Evolutionary conservation across 2,888 invertebrate genomes (phyloP).

Genomic region (Monopis laevigella): DNA sequence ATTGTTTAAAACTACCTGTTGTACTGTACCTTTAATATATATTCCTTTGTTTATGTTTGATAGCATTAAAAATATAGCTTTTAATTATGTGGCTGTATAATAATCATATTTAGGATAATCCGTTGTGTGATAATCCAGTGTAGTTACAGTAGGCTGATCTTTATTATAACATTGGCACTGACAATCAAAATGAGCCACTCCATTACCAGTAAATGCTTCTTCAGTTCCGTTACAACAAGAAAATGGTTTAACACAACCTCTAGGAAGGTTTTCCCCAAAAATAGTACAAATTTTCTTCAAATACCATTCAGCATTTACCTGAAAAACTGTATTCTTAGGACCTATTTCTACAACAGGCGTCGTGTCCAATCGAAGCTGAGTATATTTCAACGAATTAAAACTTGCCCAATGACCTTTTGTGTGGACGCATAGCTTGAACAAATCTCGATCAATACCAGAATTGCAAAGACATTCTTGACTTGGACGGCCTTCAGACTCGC

Average conservation of each 20-base stretch:
- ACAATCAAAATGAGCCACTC: constrained; percentile 5
- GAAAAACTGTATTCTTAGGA: constrained; percentile 26
- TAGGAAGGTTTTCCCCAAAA: constrained; percentile 30
- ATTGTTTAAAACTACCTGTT: too few species aligned
- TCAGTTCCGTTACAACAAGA: constrained; percentile 22
- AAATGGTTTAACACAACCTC: constrained; percentile 31
- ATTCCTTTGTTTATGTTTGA: too few species aligned
- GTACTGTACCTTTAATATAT: too few species aligned
- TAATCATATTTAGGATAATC: too few species aligned
- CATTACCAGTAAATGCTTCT: neutral
- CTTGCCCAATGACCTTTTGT: constrained; percentile 23
- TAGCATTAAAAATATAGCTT: too few species aligned
- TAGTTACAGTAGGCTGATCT: too few species aligned
- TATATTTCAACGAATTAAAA: constrained; percentile 21
- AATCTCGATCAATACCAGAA: constrained; percentile 24
- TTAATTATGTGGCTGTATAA: too few species aligned
- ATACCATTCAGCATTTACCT: constrained; percentile 28
- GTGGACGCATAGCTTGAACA: constrained; percentile 25
- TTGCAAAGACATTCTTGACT: constrained; percentile 26
- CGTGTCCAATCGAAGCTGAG: constrained; percentile 24
- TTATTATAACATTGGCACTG: too few species aligned
- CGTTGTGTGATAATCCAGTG: too few species aligned
- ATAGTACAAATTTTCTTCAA: constrained; percentile 36
- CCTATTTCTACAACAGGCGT: constrained; percentile 27
- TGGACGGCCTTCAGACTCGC: constrained; percentile 33